Evolutionary conservation across 2,113 vertebrate species (phyloP), one percentile per base, ranked within the genome.

Genomic region (Diglossa brunneiventris): DNA sequence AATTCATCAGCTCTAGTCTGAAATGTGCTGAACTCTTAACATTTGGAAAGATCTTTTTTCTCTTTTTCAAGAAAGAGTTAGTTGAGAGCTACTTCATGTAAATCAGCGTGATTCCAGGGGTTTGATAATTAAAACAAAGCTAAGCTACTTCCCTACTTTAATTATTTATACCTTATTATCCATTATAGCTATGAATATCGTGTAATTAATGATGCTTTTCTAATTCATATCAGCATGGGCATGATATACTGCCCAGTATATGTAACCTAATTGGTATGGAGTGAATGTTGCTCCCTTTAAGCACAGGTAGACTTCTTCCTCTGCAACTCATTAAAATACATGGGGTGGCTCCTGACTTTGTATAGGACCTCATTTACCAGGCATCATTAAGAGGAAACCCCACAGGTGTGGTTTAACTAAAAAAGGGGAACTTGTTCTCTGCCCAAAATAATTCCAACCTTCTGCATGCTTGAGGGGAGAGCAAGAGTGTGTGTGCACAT

Each of bases 401-500:
- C 27, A 27, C 0, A 0, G 1, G 1, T 69, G 21, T 49, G n/a
- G 7, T 84, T 92, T 75, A 56, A 30, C 26, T 61, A 16, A 31
- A 70, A 74, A 86, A 68, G 22, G 5, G 42, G 15, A 87, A 22
- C 17, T 44, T 72, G 2, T 49, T 85, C 37, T 76, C 22, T 62
- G 24, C 16, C 16, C 5, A 3, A 41, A 73, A 35, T 85, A 62
- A 76, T 87, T 84, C 67, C 44, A 52, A 9, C 22, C 9, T 68
- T 68, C 30, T 35, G 15, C 27, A 26, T 66, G 7, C 23, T 66
- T 52, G 39, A 64, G 52, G 52, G 37, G 31, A 12, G 31, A 42
- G 41, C 0, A 0, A 17, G 27, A 0, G 0, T 3, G 2, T 21
- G 31, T 35, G 10, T 23, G 41, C n/a, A 19, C 39, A 20, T 9